Evolutionary conservation across 92 coral and sea anemone species (phyloP).

Genomic region (Virgularia gustaviana): DNA sequence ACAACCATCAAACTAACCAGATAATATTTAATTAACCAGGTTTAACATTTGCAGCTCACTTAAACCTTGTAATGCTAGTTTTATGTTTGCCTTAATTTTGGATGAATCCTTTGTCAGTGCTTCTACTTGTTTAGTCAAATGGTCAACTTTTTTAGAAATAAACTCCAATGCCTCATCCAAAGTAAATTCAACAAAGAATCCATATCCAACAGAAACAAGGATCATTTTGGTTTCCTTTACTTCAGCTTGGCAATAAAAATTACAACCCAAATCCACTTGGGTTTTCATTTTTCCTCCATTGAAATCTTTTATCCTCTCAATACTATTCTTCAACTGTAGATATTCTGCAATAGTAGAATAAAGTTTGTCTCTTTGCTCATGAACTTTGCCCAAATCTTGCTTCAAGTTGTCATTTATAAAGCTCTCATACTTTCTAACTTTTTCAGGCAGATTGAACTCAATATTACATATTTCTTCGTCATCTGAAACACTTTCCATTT

Average conservation of each 20-base stretch:
- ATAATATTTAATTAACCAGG: neutral
- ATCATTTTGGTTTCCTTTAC: constrained; percentile 81
- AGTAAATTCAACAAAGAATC: constrained; percentile 91
- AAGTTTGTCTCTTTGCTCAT: constrained; percentile 71
- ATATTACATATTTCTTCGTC: neutral
- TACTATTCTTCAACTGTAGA: constrained; percentile 65
- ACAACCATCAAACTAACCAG: too few relatives aligned
- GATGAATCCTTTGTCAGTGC: constrained; percentile 77
- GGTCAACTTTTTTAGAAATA: constrained; percentile 71
- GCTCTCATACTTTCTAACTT: constrained; percentile 75
- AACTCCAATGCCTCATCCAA: constrained; percentile 80
- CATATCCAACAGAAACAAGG: constrained; percentile 85
- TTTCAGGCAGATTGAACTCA: constrained; percentile 50
- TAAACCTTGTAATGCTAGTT: constrained; percentile 77
- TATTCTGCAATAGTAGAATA: constrained; percentile 68
- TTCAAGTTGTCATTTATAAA: constrained; percentile 75
- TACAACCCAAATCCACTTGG: constrained; percentile 86
- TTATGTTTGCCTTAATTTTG: constrained; percentile 81
- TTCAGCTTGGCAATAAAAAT: constrained; percentile 87
- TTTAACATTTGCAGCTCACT: constrained; percentile 68
- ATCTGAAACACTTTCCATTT: neutral
- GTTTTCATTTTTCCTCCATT: constrained; percentile 65
- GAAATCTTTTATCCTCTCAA: constrained; percentile 64
- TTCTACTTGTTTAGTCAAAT: constrained; percentile 60
- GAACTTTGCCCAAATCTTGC: constrained; percentile 70